A percentile compares a stretch with the other conserved stretches of the same genome.
These are phyloP conservation scores for Andinoacara biseriatus DNA, from an alignment of 2,113 vertebrate genomes.

Conservation along the genomic window DNA sequence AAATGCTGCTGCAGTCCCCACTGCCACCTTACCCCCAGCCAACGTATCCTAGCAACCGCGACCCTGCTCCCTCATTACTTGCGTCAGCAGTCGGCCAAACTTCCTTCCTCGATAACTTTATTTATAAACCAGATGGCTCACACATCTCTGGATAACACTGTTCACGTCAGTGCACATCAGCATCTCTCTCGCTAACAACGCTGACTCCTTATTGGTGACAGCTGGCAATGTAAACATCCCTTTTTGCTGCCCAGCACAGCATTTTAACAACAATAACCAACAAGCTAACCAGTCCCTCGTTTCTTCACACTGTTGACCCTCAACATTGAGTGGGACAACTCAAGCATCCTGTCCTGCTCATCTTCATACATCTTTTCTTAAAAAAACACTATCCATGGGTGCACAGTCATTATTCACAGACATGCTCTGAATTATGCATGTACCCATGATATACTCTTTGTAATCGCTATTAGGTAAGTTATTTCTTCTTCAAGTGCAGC, in stretches of 20 bases:
- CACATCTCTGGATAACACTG: conserved; percentile 43
- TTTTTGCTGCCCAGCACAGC: neutral
- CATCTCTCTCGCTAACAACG: conserved; percentile 4
- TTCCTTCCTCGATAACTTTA: conserved; percentile 74
- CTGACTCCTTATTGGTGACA: conserved; percentile 21
- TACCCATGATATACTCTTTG: conserved; percentile 26
- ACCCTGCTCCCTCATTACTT: conserved; percentile 64
- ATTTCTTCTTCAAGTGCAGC: conserved; percentile 30
- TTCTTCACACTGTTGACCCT: conserved; percentile 15
- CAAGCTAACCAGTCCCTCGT: conserved; percentile 10
- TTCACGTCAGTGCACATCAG: conserved; percentile 26
- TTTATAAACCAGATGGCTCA: conserved; percentile 72
- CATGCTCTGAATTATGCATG: conserved; percentile 51
- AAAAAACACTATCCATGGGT: neutral
- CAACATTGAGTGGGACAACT: neutral
- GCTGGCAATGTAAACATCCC: conserved; percentile 50
- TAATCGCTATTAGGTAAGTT: conserved; percentile 40
- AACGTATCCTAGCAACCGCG: conserved; percentile 75
- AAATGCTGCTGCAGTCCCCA: conserved; percentile 53
- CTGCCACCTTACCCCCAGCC: conserved; percentile 59
- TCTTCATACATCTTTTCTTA: neutral
- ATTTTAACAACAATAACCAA: conserved; percentile 30
- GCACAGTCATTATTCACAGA: conserved; percentile 9
- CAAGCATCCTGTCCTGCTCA: conserved; percentile 41
- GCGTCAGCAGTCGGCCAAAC: conserved; percentile 62